phyloP scores from a whole-genome alignment of 2,797 vertebrate genomes.

The Mustela erminea region DNA sequence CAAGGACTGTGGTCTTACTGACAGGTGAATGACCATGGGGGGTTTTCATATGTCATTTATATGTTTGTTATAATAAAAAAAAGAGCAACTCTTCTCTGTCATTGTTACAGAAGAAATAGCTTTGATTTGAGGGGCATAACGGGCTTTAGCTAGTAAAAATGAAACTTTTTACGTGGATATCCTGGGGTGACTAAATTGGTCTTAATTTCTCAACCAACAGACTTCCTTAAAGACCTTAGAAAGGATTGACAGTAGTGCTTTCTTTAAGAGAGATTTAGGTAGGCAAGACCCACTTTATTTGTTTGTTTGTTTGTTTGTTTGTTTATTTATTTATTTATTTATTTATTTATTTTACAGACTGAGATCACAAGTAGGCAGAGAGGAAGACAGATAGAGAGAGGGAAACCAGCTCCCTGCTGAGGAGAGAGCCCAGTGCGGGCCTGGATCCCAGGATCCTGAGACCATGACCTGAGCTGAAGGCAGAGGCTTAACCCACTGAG shows the following conservation, averaged over 20 bases:
- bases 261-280: not conserved
- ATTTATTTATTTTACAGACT: too few species aligned
- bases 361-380: too few species aligned
- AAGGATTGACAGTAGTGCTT: not conserved
- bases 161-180: not conserved
- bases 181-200: not conserved
- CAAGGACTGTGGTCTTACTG: not conserved
- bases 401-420: too few species aligned
- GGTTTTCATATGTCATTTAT: not conserved
- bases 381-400: too few species aligned
- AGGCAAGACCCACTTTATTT: not conserved
- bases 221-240: not conserved
- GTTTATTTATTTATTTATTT: too few species aligned
- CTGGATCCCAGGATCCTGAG: too few species aligned
- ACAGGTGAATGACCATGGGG: not conserved
- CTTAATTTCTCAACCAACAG: not conserved
- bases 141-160: not conserved
- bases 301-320: not conserved
- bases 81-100: not conserved
- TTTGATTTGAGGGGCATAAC: not conserved
- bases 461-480: too few species aligned
- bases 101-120: not conserved
- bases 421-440: too few species aligned
- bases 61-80: not conserved
- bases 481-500: too few species aligned